These are phyloP conservation scores for Eumerus sabulonum DNA, from an alignment of 2,888 invertebrate species.

Conservation along the genomic window DNA sequence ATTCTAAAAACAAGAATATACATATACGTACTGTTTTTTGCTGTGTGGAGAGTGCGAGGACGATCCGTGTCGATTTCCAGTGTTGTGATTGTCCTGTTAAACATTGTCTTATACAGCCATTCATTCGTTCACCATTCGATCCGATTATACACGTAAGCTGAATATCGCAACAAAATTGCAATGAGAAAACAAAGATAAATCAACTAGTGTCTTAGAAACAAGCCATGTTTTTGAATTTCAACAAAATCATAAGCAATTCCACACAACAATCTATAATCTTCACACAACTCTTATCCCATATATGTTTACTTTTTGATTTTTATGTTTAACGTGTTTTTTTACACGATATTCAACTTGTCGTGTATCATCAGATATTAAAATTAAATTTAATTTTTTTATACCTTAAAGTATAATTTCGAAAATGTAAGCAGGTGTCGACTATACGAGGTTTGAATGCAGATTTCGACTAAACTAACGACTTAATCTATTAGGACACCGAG, in stretches of 20 bases:
- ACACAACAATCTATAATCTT: conserved; percentile 29
- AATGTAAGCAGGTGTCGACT: too few relatives aligned
- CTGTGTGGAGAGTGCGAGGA: conserved; percentile 81
- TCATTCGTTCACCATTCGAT: conserved; percentile 79
- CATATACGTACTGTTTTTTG: conserved; percentile 81
- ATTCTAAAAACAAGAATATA: conserved; percentile 15
- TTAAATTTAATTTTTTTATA: conserved; percentile 17
- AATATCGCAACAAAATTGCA: conserved; percentile 75
- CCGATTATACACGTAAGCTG: conserved; percentile 80
- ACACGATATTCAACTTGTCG: conserved; percentile 79
- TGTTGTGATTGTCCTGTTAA: conserved; percentile 79
- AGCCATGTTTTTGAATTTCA: conserved; percentile 38
- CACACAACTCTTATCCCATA: too few relatives aligned
- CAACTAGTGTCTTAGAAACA: conserved; percentile 41
- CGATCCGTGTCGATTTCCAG: conserved; percentile 81
- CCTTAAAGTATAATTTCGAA: conserved; percentile 14
- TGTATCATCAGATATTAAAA: conserved; percentile 73
- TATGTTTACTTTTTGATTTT: conserved; percentile 16
- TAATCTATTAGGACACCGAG: too few relatives aligned
- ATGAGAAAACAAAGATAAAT: conserved; percentile 71
- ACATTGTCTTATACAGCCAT: conserved; percentile 80
- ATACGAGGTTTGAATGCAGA: too few relatives aligned
- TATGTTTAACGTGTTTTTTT: conserved; percentile 60
- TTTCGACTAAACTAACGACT: too few relatives aligned
- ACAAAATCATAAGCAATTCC: conserved; percentile 43